These are phyloP conservation scores for Osmerus eperlanus DNA, from an alignment of 2,113 vertebrate genomes.

Conservation along the genomic window DNA sequence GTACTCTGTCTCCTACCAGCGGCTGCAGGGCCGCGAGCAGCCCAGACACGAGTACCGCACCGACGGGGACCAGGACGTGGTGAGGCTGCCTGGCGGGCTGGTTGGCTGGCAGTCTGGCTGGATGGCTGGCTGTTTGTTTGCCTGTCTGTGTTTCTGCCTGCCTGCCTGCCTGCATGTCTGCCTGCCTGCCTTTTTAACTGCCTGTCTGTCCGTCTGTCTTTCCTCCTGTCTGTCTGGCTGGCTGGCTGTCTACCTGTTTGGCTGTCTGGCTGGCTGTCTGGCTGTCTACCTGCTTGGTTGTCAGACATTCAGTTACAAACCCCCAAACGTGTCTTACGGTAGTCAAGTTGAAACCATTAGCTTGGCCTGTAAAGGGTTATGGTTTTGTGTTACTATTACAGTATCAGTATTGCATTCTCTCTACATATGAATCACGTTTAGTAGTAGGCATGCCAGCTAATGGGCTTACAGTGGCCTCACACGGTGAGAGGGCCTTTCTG, in stretches of 20 bases:
- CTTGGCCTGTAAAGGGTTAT: too few relatives aligned
- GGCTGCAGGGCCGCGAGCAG: slow-evolving; percentile 81
- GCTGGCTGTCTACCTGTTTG: background rate
- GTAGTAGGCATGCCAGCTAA: too few relatives aligned
- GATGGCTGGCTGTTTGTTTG: background rate
- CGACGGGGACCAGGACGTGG: slow-evolving; percentile 96
- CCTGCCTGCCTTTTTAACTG: background rate
- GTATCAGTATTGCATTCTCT: too few relatives aligned
- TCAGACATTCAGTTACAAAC: too few relatives aligned
- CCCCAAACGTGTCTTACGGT: too few relatives aligned
- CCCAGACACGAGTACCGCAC: slow-evolving; percentile 89
- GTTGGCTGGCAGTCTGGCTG: slow-evolving; percentile 3
- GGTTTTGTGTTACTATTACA: too few relatives aligned
- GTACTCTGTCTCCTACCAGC: slow-evolving; percentile 90
- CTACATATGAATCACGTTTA: too few relatives aligned
- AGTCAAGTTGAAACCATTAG: too few relatives aligned
- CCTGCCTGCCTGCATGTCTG: background rate
- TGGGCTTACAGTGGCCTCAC: too few relatives aligned
- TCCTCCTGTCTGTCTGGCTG: background rate
- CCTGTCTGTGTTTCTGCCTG: background rate
- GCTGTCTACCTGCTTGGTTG: background rate
- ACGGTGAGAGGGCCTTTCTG: too few relatives aligned
- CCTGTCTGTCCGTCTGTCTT: background rate
- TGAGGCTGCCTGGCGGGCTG: slow-evolving; percentile 58
- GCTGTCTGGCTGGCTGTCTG: background rate